Conservation (phyloP, 2,888 invertebrate genomes). For the Cephonodes hylas region DNA sequence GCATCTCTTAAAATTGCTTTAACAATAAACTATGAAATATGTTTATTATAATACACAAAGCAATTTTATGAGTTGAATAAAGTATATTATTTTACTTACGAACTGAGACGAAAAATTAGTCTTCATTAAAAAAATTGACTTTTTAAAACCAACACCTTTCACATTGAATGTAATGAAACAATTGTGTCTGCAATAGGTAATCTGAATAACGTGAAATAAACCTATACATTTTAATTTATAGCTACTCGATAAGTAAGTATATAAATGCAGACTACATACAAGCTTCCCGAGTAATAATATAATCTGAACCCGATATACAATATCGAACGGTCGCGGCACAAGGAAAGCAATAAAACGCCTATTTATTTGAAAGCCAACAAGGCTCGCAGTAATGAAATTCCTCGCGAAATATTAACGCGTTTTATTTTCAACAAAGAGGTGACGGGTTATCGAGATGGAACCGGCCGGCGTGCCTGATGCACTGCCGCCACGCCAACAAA, state of each 20-base stretch:
- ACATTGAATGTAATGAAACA: too few species aligned
- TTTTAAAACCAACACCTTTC: too few species aligned
- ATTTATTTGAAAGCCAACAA: constrained; percentile 76
- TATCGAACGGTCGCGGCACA: constrained; percentile 57
- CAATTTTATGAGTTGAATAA: background rate
- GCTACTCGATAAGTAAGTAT: background rate
- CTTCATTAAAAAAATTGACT: too few species aligned
- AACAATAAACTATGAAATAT: background rate
- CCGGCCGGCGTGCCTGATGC: constrained; percentile 27
- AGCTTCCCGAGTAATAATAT: constrained; percentile 34
- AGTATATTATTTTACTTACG: background rate
- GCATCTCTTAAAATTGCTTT: constrained; percentile 1
- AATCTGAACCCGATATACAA: constrained; percentile 59
- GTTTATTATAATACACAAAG: background rate
- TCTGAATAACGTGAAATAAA: too few species aligned
- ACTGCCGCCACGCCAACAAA: background rate
- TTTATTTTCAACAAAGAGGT: constrained; percentile 71
- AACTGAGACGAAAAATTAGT: background rate
- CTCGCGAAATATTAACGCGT: constrained; percentile 74
- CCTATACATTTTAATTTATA: too few species aligned
- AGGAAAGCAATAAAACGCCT: constrained; percentile 75
- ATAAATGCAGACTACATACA: background rate
- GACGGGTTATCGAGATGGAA: constrained; percentile 58
- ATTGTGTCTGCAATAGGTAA: too few species aligned
- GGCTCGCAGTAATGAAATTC: constrained; percentile 75